Base-by-base conservation (phyloP, 2,888 invertebrate genomes). In the Perizoma flavofasciatum region DNA sequence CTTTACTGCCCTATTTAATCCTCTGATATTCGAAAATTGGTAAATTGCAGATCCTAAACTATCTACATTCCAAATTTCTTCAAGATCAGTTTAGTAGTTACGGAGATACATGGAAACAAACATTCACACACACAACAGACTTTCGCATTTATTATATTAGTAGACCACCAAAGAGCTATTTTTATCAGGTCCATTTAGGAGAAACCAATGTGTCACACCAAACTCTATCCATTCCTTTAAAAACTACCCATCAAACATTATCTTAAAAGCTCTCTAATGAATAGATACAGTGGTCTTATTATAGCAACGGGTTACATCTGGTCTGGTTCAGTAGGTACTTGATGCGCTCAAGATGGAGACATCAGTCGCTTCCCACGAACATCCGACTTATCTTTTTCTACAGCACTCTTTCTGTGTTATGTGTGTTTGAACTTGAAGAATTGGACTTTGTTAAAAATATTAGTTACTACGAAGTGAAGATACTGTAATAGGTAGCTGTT, bases 231-330 rank as follows among this genome's bases (percentile, higher is more conserved):
- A 50, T 8, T 34, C 22, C 51, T n/a, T n/a, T n/a, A n/a, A n/a
- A n/a, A n/a, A n/a, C n/a, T n/a, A n/a, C n/a, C 22, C 10, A 41
- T 41, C 11, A 39, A 41, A 46, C 39, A 54, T 50, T 55, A 58
- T 55, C 58, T 55, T 58, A 57, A 63, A 63, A 60, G 60, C 53
- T 61, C 49, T 37, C 41, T 55, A 60, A 52, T 71, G 54, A 65
- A 65, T 58, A 64, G 66, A 63, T 66, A 74, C 72, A 73, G 69
- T 66, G 71, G 47, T 61, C 73, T 75, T 71, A 72, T 74, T 77
- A 77, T 77, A 77, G 73, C 54, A 67, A 66, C 61, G 61, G 66
- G 71, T 67, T 69, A 79, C 81, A 81, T 81, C 78, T 81, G 81
- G 77, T 71, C 65, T 52, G 56, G 53, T 47, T 54, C 49, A 54